Evolutionary conservation across 64 coral and sea anemone genomes (phyloP).

Genomic region (Orbicella faveolata): DNA sequence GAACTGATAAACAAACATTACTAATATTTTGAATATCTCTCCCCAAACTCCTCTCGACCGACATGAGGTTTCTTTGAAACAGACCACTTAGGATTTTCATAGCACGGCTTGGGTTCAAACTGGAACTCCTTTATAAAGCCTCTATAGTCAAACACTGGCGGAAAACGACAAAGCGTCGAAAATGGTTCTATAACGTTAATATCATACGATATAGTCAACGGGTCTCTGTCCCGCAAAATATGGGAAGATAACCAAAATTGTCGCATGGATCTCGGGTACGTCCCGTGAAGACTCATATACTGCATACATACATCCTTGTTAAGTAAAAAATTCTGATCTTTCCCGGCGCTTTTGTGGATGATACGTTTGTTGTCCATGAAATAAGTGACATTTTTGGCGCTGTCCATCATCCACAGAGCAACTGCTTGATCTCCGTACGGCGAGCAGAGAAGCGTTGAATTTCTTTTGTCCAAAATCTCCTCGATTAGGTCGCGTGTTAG

Average conservation of each 20-base stretch:
- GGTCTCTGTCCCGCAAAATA: slow-evolving; percentile 35
- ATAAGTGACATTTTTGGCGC: slow-evolving; percentile 84
- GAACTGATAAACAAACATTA: not conserved
- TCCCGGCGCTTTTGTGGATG: slow-evolving; percentile 90
- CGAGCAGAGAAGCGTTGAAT: slow-evolving; percentile 69
- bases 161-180: slow-evolving; percentile 72
- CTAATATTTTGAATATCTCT: slow-evolving; percentile 90
- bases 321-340: slow-evolving; percentile 60
- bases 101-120: slow-evolving; percentile 86
- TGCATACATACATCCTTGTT: slow-evolving; percentile 60
- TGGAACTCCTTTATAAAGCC: slow-evolving; percentile 77
- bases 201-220: slow-evolving; percentile 25
- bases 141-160: slow-evolving; percentile 61
- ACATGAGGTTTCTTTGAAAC: slow-evolving; percentile 57
- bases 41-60: slow-evolving; percentile 84
- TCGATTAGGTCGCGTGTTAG: slow-evolving; percentile 68
- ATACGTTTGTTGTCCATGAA: slow-evolving; percentile 96
- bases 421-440: slow-evolving; percentile 95
- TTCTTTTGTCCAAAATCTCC: slow-evolving; percentile 78
- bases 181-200: slow-evolving; percentile 59
- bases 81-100: slow-evolving; percentile 74
- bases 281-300: slow-evolving; percentile 88
- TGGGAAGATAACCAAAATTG: slow-evolving; percentile 78
- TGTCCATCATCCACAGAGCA: slow-evolving; percentile 83
- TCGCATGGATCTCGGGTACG: slow-evolving; percentile 77